Evolutionary conservation across 2,888 invertebrate genomes (phyloP), one percentile per base, ranked within the genome.

Genomic region (Zonitis immaculata): DNA sequence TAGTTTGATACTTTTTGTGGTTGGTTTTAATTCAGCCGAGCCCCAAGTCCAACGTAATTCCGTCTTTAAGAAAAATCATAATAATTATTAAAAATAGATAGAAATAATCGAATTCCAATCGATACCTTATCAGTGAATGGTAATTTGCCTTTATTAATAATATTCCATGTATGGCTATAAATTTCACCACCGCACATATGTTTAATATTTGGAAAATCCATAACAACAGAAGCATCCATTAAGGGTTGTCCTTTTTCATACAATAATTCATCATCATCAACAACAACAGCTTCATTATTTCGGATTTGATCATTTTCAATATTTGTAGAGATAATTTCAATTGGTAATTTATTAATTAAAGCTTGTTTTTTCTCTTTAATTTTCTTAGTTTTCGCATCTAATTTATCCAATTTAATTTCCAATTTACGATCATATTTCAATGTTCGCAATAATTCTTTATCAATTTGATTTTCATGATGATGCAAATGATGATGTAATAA

Each of bases 31-130:
- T 2, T 70, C 68, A 53, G 70, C 68, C 3, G 76, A 74, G 14
- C 77, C 77, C 76, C 76, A 77, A 27, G 76, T 72, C 57, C 73
- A 73, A 42, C 74, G 68, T 53, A 78, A 58, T 57, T 71, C 69
- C 35, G 77, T 77, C 75, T 71, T 65, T n/a, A n/a, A n/a, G n/a
- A n/a, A n/a, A n/a, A n/a, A n/a, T n/a, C n/a, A n/a, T n/a, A n/a
- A n/a, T n/a, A n/a, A n/a, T n/a, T n/a, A n/a, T n/a, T n/a, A n/a
- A n/a, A n/a, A n/a, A n/a, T n/a, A n/a, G n/a, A n/a, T n/a, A n/a
- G n/a, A n/a, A n/a, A n/a, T n/a, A n/a, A n/a, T n/a, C n/a, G n/a
- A n/a, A n/a, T n/a, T n/a, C n/a, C n/a, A n/a, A n/a, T n/a, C n/a
- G n/a, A n/a, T n/a, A n/a, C n/a, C n/a, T n/a, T n/a, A 18, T 64